Conservation (phyloP, 2,888 invertebrate species). For the Erebia ligea region DNA sequence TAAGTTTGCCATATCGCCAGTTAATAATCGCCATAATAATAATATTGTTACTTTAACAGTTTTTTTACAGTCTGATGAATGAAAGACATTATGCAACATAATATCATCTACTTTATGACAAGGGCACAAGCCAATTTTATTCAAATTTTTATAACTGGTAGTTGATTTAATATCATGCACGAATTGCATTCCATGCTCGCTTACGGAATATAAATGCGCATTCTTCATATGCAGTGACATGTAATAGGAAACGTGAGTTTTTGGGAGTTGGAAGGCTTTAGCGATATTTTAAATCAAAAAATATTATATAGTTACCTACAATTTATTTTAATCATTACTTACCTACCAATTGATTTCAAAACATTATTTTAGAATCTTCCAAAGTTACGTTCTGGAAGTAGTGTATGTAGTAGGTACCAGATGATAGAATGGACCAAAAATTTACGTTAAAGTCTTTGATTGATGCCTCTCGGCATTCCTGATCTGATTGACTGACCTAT, state of each 20-base stretch:
- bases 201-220: conserved; percentile 58
- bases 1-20: too few relatives aligned
- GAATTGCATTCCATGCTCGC: conserved; percentile 49
- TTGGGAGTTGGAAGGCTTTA: conserved; percentile 27
- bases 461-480: too few relatives aligned
- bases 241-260: conserved; percentile 51
- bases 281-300: conserved; percentile 24
- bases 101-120: background rate
- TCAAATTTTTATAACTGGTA: conserved; percentile 48
- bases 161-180: conserved; percentile 67
- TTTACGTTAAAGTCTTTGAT: too few relatives aligned
- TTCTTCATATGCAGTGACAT: conserved; percentile 53
- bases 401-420: too few relatives aligned
- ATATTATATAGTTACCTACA: background rate
- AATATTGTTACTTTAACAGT: too few relatives aligned
- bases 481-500: too few relatives aligned
- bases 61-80: too few relatives aligned
- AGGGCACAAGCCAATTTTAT: conserved; percentile 17
- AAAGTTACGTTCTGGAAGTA: too few relatives aligned
- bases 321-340: background rate
- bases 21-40: too few relatives aligned
- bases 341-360: too few relatives aligned
- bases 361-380: too few relatives aligned
- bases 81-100: background rate
- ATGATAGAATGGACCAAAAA: too few relatives aligned